These are phyloP conservation scores for Zaprionus inermis DNA, from an alignment of 1,140 invertebrate species.

Conservation along the genomic window DNA sequence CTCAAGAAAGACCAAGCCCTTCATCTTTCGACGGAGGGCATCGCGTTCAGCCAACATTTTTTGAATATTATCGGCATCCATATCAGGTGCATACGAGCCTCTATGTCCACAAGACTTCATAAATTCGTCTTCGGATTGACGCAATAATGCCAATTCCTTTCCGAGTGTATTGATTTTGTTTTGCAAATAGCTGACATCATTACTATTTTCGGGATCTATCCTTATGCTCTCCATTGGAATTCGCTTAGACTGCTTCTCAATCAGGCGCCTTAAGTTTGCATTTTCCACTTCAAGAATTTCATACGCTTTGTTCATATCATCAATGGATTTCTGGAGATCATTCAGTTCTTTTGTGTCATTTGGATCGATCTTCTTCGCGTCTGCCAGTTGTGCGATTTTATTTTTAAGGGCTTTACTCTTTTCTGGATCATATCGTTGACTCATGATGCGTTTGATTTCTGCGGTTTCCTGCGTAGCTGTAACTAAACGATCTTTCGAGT, in stretches of 20 bases:
- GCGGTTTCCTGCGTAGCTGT: conserved; percentile 48
- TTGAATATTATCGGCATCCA: conserved; percentile 57
- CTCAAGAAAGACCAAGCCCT: conserved; percentile 41
- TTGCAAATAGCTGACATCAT: conserved; percentile 66
- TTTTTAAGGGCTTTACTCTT: conserved; percentile 48
- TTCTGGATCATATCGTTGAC: conserved; percentile 60
- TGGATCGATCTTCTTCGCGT: conserved; percentile 56
- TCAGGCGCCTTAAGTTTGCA: conserved; percentile 60
- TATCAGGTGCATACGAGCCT: conserved; percentile 18
- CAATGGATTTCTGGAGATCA: conserved; percentile 54
- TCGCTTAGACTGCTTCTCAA: conserved; percentile 68
- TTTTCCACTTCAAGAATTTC: conserved; percentile 73
- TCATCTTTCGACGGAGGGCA: conserved; percentile 57
- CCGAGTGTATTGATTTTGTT: conserved; percentile 64
- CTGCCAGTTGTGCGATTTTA: conserved; percentile 64
- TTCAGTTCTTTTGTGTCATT: conserved; percentile 61
- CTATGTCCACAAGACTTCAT: conserved; percentile 10
- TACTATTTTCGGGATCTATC: conserved; percentile 65
- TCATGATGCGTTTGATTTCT: conserved; percentile 72
- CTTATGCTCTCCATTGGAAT: conserved; percentile 48
- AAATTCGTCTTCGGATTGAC: conserved; percentile 61
- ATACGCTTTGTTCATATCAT: conserved; percentile 70
- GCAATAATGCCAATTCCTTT: conserved; percentile 62
- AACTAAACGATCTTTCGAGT: conserved; percentile 45
- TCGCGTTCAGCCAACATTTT: conserved; percentile 67